phyloP scores from a whole-genome alignment of 1,140 invertebrate species.

The Drosophila lacertosa region DNA sequence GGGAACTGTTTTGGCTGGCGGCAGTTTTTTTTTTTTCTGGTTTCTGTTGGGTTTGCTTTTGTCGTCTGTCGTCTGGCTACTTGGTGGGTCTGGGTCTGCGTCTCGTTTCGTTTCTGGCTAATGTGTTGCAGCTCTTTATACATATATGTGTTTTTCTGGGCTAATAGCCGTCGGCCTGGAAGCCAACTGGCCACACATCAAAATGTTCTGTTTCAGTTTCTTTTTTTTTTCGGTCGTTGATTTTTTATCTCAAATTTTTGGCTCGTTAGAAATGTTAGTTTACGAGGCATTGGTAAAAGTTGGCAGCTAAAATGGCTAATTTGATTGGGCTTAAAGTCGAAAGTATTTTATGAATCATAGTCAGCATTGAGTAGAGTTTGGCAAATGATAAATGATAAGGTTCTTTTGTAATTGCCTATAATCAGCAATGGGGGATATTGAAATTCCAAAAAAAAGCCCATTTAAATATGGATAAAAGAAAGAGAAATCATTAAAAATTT shows the following conservation, averaged over 20 bases:
- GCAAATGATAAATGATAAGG: neutral
- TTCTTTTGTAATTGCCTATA: too few species aligned
- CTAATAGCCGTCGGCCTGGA: conserved; percentile 61
- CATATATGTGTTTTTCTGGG: conserved; percentile 76
- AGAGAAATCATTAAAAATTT: too few species aligned
- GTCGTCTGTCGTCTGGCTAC: conserved; percentile 67
- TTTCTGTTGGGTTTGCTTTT: conserved; percentile 42
- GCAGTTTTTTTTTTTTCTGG: conserved; percentile 45
- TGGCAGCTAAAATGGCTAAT: conserved; percentile 33
- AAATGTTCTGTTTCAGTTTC: conserved; percentile 14
- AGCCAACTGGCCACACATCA: conserved; percentile 48
- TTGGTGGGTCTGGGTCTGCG: conserved; percentile 62
- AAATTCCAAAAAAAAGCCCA: too few species aligned
- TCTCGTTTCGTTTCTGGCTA: conserved; percentile 47
- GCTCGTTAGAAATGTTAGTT: conserved; percentile 67
- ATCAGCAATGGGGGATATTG: too few species aligned
- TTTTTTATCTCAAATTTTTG: conserved; percentile 42
- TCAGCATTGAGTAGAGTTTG: neutral
- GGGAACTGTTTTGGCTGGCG: conserved; percentile 70
- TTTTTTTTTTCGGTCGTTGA: conserved; percentile 18
- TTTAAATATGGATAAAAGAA: too few species aligned
- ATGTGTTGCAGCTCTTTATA: conserved; percentile 61
- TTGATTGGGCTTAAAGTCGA: conserved; percentile 23
- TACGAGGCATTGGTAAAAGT: conserved; percentile 41
- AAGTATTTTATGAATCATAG: conserved; percentile 1